These are phyloP conservation scores for Tachycineta bicolor DNA, from an alignment of 2,113 vertebrate species.

Conservation along the genomic window DNA sequence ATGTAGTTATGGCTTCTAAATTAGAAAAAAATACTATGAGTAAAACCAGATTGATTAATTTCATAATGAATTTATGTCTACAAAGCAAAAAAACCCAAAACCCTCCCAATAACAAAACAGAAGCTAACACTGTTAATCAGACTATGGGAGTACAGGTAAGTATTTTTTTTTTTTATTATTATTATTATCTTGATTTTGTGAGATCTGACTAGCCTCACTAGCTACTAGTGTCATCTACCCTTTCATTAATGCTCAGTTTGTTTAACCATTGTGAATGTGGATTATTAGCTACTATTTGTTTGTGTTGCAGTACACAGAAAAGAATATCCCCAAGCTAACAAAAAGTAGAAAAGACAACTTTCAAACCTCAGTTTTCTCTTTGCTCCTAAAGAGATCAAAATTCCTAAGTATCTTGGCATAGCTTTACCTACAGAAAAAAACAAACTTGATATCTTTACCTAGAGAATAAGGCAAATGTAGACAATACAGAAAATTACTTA, in stretches of 20 bases:
- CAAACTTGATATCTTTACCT: neutral
- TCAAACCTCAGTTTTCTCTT: slow-evolving; percentile 10
- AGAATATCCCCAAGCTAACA: neutral
- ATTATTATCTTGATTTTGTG: neutral
- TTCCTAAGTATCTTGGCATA: neutral
- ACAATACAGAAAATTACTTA: neutral
- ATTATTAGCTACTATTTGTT: neutral
- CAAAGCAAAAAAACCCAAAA: neutral
- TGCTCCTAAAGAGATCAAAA: neutral
- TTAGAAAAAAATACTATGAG: neutral
- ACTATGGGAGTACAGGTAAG: neutral
- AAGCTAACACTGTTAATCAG: neutral
- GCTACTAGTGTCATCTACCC: neutral
- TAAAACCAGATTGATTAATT: neutral
- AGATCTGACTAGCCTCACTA: neutral
- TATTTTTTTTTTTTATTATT: no score
- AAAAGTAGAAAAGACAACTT: neutral
- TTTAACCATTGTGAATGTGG: neutral
- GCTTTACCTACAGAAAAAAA: neutral
- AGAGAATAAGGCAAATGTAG: neutral
- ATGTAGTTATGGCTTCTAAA: neutral
- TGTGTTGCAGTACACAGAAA: neutral
- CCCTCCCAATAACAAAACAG: neutral
- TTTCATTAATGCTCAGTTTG: neutral
- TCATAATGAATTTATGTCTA: neutral